A percentile compares a stretch with the other conserved stretches of the same genome.
Conservation (phyloP, 2,113 vertebrate species). For the Gorsachius goisagi region DNA sequence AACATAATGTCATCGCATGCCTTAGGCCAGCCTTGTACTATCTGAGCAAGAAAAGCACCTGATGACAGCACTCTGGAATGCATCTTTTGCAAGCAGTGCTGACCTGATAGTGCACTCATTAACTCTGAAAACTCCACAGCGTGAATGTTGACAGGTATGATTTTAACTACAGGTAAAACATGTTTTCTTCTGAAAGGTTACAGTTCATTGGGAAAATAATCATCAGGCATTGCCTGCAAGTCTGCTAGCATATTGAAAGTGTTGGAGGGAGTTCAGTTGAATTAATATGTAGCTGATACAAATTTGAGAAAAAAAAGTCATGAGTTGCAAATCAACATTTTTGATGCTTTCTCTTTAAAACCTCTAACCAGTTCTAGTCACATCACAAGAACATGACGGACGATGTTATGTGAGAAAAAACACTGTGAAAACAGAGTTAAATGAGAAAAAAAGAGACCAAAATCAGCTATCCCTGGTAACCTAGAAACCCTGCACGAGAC, state of each 20-base stretch:
- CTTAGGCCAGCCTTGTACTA: background rate
- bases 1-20: background rate
- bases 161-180: background rate
- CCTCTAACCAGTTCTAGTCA: background rate
- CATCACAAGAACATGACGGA: background rate
- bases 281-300: background rate
- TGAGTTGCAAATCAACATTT: background rate
- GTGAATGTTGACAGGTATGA: background rate
- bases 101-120: background rate
- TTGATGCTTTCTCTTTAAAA: background rate
- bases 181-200: background rate
- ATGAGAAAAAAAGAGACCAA: background rate
- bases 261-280: background rate
- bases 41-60: background rate
- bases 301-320: background rate
- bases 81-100: background rate
- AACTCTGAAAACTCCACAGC: background rate
- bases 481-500: background rate
- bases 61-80: background rate
- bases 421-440: background rate
- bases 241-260: background rate
- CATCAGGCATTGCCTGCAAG: background rate
- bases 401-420: background rate
- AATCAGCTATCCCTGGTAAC: background rate
- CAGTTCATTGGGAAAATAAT: background rate